phyloP scores from a whole-genome alignment of 2,113 vertebrate genomes.

The Bathybates hornii region DNA sequence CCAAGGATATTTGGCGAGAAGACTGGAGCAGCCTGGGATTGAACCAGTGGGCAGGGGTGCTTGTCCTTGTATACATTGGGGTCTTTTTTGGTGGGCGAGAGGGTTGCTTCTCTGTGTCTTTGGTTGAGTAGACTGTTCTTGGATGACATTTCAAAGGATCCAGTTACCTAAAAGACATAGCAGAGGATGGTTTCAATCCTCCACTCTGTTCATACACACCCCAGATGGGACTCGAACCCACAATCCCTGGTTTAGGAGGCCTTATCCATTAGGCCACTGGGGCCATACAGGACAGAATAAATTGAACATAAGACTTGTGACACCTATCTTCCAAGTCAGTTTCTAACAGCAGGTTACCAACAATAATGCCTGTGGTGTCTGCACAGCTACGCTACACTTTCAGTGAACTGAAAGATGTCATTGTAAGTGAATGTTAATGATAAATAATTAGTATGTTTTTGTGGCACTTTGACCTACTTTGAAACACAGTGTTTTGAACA shows the following conservation, averaged over 20 bases:
- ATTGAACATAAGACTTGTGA: neutral
- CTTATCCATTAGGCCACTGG: slow-evolving; percentile 80
- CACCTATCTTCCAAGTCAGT: neutral
- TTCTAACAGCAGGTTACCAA: neutral
- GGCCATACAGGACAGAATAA: slow-evolving; percentile 1
- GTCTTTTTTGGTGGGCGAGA: neutral
- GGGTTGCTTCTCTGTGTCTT: neutral
- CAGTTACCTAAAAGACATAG: neutral
- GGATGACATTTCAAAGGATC: neutral
- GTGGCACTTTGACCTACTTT: neutral
- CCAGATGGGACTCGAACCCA: slow-evolving; percentile 59
- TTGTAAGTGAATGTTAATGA: neutral
- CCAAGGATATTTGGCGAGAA: neutral
- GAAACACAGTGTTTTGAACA: neutral
- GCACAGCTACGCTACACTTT: neutral
- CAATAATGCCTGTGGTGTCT: neutral
- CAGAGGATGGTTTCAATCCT: neutral
- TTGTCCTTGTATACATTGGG: neutral
- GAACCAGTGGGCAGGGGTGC: neutral
- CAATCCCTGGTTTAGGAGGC: slow-evolving; percentile 68
- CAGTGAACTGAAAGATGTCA: neutral
- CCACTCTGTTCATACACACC: slow-evolving; percentile 11
- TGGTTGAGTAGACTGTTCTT: neutral
- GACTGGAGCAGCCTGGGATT: neutral
- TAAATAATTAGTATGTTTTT: neutral